A percentile compares a stretch with the other conserved stretches of the same genome.
Conservation (phyloP, 2,113 vertebrate species). For the Myotis yumanensis region DNA sequence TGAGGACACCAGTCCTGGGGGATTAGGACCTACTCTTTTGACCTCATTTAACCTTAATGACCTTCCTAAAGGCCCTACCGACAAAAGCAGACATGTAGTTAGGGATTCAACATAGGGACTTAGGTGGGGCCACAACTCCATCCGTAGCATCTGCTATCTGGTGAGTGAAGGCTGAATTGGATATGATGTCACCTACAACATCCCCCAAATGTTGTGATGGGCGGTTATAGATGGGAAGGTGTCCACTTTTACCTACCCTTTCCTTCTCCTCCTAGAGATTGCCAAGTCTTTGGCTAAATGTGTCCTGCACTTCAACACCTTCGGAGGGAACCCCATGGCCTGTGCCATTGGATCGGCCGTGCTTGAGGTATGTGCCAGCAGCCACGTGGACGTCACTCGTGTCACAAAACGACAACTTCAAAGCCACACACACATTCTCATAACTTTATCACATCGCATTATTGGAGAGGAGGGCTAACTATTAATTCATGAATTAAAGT, state of each 20-base stretch:
- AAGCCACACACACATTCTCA: neutral
- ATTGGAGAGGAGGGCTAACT: neutral
- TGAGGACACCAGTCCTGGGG: neutral
- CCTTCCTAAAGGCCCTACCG: neutral
- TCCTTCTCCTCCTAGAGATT: slow-evolving; percentile 87
- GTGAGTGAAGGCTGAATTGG: neutral
- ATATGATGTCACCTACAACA: neutral
- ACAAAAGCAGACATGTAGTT: neutral
- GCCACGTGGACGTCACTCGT: fast-evolving
- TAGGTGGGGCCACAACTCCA: neutral
- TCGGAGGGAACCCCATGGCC: slow-evolving; percentile 92
- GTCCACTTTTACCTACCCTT: neutral
- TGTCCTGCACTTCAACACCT: slow-evolving; percentile 91
- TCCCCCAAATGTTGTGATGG: neutral
- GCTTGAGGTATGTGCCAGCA: slow-evolving; percentile 87
- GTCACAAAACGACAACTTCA: neutral
- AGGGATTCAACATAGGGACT: neutral
- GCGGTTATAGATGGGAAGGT: neutral
- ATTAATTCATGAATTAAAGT: neutral
- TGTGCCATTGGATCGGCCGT: slow-evolving; percentile 90
- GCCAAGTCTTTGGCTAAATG: slow-evolving; percentile 85
- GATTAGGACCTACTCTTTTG: neutral
- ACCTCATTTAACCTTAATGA: neutral
- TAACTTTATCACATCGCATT: neutral
- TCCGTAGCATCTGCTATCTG: neutral